Evolutionary conservation across 2,888 invertebrate species (phyloP).

Genomic region (Palloptera scutellata): DNA sequence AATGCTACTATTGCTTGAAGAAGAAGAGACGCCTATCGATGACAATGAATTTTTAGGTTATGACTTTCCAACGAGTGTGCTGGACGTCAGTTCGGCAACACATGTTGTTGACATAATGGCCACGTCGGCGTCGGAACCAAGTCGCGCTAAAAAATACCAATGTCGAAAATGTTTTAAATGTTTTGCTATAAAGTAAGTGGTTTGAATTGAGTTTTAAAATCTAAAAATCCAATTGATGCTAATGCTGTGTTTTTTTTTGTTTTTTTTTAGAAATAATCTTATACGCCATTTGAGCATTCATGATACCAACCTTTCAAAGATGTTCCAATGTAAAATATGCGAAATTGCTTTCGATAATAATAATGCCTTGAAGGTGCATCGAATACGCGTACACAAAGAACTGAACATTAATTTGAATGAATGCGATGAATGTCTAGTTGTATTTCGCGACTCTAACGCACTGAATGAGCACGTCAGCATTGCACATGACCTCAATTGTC

Average conservation of each 20-base stretch:
- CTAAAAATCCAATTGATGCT: slow-evolving; percentile 7
- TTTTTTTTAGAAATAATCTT: slow-evolving; percentile 39
- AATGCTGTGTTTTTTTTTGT: background rate
- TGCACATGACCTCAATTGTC: slow-evolving; percentile 35
- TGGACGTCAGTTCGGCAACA: slow-evolving; percentile 32
- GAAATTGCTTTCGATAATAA: slow-evolving; percentile 29
- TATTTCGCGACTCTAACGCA: slow-evolving; percentile 27
- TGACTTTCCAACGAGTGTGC: slow-evolving; percentile 14
- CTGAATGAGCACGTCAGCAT: slow-evolving; percentile 33
- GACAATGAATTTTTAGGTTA: slow-evolving; percentile 17
- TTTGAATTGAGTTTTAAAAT: background rate
- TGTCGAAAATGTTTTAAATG: slow-evolving; percentile 55
- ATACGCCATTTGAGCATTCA: slow-evolving; percentile 43
- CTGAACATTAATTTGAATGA: slow-evolving; percentile 23
- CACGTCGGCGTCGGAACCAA: slow-evolving; percentile 39
- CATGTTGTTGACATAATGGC: slow-evolving; percentile 42
- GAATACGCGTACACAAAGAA: slow-evolving; percentile 27
- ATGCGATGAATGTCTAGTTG: slow-evolving; percentile 36
- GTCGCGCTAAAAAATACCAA: slow-evolving; percentile 51
- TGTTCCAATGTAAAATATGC: slow-evolving; percentile 28
- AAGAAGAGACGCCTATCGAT: slow-evolving; percentile 24
- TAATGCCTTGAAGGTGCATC: slow-evolving; percentile 26
- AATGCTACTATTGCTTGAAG: slow-evolving; percentile 20
- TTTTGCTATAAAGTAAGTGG: slow-evolving; percentile 53
- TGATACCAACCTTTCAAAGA: slow-evolving; percentile 19